Conservation (phyloP, 2,797 vertebrate species). For the Harpagifer antarcticus region DNA sequence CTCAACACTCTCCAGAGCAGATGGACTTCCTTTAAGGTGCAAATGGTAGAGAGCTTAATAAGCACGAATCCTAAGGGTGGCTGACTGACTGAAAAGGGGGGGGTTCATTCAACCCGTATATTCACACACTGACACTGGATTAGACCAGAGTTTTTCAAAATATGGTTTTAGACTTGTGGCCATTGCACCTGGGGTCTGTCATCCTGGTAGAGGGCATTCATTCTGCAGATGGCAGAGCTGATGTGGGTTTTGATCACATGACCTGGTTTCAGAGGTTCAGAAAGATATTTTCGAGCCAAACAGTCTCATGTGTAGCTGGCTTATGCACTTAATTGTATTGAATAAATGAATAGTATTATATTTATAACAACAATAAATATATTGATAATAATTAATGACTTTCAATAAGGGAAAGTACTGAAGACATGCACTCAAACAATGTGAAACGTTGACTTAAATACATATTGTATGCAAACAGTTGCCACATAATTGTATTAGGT, state of each 20-base stretch:
- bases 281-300: conserved; percentile 61
- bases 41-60: conserved; percentile 79
- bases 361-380: too few relatives aligned
- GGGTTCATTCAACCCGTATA: conserved; percentile 58
- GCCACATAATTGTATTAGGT: too few relatives aligned
- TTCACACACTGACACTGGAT: conserved; percentile 5
- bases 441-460: too few relatives aligned
- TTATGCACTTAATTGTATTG: not conserved
- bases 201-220: conserved; percentile 50
- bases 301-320: conserved; percentile 29
- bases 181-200: conserved; percentile 66
- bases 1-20: conserved; percentile 69
- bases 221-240: conserved; percentile 73
- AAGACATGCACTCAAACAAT: too few relatives aligned
- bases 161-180: conserved; percentile 51
- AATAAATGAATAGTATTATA: too few relatives aligned
- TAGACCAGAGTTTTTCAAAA: conserved; percentile 36
- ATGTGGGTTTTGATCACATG: conserved; percentile 64
- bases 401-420: too few relatives aligned
- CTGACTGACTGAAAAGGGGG: conserved; percentile 61
- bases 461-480: too few relatives aligned
- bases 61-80: conserved; percentile 80
- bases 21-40: conserved; percentile 79
- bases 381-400: too few relatives aligned
- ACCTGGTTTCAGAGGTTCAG: conserved; percentile 61